These are phyloP conservation scores for Macaria liturata DNA, from an alignment of 2,888 invertebrate genomes.

Conservation along the genomic window DNA sequence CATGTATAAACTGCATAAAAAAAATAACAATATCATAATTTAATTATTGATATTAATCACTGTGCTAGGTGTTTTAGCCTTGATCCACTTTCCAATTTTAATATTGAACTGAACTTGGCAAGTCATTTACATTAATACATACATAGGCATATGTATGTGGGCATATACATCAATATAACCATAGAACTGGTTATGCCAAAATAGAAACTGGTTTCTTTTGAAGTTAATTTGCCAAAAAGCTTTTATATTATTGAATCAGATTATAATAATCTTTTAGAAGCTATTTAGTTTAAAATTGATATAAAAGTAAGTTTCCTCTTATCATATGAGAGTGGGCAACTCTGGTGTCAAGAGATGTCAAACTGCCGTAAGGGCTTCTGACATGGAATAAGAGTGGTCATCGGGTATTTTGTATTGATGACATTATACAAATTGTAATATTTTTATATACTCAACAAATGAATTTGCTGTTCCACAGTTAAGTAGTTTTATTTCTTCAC, in stretches of 20 bases:
- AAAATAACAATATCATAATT: not conserved
- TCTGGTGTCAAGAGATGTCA: too few species aligned
- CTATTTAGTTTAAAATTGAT: too few species aligned
- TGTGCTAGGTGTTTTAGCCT: slow-evolving; percentile 7
- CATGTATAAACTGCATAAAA: not conserved
- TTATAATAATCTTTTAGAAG: too few species aligned
- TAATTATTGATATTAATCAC: not conserved
- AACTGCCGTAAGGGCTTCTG: too few species aligned
- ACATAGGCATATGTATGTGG: not conserved
- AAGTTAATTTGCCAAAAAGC: not conserved
- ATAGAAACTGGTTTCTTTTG: slow-evolving; percentile 5
- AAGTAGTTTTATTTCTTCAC: too few species aligned
- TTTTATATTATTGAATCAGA: not conserved
- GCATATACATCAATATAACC: slow-evolving; percentile 1
- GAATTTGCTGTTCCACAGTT: too few species aligned
- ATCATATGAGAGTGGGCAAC: too few species aligned
- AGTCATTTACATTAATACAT: slow-evolving; percentile 21
- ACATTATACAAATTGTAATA: too few species aligned
- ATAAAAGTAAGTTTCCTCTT: too few species aligned
- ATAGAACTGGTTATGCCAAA: slow-evolving; percentile 3
- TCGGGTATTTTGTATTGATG: too few species aligned
- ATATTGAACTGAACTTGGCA: slow-evolving; percentile 19
- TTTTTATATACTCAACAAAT: too few species aligned
- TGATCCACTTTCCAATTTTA: slow-evolving; percentile 21
- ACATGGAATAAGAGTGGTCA: too few species aligned